These are phyloP conservation scores for Octodonta nipae DNA, from an alignment of 2,888 invertebrate species.

Conservation along the genomic window DNA sequence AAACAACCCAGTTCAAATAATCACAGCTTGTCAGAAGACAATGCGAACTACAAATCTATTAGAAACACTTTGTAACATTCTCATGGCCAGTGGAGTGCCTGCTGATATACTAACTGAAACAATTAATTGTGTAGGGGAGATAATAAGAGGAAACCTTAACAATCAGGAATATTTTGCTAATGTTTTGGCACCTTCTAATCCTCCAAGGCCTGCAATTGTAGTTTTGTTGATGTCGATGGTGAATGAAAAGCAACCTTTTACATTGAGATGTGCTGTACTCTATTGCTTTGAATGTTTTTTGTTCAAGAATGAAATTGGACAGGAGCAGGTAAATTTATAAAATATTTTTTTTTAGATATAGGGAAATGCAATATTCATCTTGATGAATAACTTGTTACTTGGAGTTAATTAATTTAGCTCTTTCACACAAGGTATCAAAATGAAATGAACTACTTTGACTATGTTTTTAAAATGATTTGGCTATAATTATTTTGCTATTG, in stretches of 20 bases:
- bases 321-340: too few relatives aligned
- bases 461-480: too few relatives aligned
- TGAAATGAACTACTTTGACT: too few relatives aligned
- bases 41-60: constrained; percentile 76
- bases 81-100: constrained; percentile 93
- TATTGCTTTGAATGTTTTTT: constrained; percentile 96
- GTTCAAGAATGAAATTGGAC: constrained; percentile 81
- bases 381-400: too few relatives aligned
- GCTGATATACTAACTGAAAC: constrained; percentile 93
- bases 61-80: constrained; percentile 69
- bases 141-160: constrained; percentile 73
- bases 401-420: too few relatives aligned
- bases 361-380: too few relatives aligned
- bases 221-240: constrained; percentile 96
- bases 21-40: constrained; percentile 70
- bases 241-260: constrained; percentile 91
- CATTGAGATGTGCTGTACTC: constrained; percentile 77
- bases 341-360: too few relatives aligned
- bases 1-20: constrained; percentile 72
- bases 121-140: constrained; percentile 83
- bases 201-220: constrained; percentile 86
- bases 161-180: constrained; percentile 87
- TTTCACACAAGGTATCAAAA: too few relatives aligned
- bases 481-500: too few relatives aligned
- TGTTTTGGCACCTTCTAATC: constrained; percentile 83